phyloP scores from a whole-genome alignment of 2,797 vertebrate species.

The Monodelphis domestica region DNA sequence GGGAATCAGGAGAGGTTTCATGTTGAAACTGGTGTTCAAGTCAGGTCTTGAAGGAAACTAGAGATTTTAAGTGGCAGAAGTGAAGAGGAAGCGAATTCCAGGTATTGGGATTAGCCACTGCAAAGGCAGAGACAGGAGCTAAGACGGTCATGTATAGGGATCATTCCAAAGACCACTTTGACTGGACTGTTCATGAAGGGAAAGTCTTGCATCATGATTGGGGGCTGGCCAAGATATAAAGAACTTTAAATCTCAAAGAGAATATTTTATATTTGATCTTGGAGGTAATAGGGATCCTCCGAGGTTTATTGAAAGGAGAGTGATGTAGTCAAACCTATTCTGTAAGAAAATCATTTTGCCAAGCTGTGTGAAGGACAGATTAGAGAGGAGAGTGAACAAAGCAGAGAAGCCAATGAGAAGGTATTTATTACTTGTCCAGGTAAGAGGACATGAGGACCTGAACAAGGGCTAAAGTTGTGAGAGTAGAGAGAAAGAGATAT shows the following conservation, averaged over 20 bases:
- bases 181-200: background rate
- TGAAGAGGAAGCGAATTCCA: background rate
- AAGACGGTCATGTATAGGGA: background rate
- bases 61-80: background rate
- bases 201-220: background rate
- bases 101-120: background rate
- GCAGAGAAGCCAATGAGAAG: background rate
- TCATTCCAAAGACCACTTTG: background rate
- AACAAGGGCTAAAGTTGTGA: background rate
- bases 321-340: too few relatives aligned
- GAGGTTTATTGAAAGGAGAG: background rate
- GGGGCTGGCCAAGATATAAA: background rate
- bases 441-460: background rate
- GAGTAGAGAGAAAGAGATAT: background rate
- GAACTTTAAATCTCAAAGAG: background rate
- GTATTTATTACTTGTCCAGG: background rate
- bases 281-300: background rate
- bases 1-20: background rate
- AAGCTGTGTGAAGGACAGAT: background rate
- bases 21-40: background rate
- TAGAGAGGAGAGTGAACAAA: background rate
- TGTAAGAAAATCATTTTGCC: background rate
- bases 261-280: background rate
- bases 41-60: background rate
- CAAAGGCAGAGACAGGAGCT: background rate